phyloP scores from a whole-genome alignment of 2,113 vertebrate species.

The Ovis canadensis region DNA sequence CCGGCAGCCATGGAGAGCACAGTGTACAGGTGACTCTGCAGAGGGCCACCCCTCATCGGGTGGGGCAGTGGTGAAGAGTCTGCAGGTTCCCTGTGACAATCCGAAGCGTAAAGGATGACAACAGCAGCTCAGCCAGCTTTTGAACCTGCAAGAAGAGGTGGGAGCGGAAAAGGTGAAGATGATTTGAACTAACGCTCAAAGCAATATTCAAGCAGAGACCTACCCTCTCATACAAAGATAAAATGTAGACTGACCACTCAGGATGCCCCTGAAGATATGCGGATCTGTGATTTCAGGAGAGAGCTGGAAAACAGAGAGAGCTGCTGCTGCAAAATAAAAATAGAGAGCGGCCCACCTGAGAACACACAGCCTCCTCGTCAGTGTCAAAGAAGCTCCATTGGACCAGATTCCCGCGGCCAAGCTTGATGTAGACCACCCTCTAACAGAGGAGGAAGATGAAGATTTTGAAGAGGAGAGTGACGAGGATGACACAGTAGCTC shows the following conservation, averaged over 20 bases:
- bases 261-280: conserved; percentile 95
- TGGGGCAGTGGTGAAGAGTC: neutral
- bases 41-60: rapidly evolving
- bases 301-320: conserved; percentile 95
- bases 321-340: conserved; percentile 90
- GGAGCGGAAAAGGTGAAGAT: conserved; percentile 95
- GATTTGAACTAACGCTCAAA: conserved; percentile 96
- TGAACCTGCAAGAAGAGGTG: conserved; percentile 94
- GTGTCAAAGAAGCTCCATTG: conserved; percentile 94
- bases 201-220: conserved; percentile 96
- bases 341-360: conserved; percentile 91
- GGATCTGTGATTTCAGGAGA: conserved; percentile 94
- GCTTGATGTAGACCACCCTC: conserved; percentile 95
- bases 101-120: conserved; percentile 85
- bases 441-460: conserved; percentile 81
- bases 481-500: neutral
- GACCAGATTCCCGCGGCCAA: conserved; percentile 98
- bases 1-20: neutral
- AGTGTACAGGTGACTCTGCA: neutral
- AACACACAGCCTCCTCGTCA: conserved; percentile 94
- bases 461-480: neutral
- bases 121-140: conserved; percentile 96
- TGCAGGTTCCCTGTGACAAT: neutral
- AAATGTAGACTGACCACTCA: conserved; percentile 97
- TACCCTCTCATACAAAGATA: conserved; percentile 96